Conservation (phyloP, 2,888 invertebrate genomes). For the Tromatobia lineatoria region DNA sequence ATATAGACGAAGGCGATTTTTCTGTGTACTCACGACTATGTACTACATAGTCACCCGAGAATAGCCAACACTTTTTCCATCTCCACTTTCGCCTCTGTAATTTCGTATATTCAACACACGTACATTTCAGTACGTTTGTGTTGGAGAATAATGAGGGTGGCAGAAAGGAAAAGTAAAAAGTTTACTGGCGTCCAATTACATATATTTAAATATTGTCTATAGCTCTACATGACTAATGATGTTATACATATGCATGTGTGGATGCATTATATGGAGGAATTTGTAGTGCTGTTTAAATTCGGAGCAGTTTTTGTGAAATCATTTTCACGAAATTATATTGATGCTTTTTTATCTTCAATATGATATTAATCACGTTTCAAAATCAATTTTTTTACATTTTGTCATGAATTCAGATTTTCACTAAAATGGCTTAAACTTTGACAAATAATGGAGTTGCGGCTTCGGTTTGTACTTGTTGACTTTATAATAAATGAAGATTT, state of each 20-base stretch:
- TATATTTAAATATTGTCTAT: conserved; percentile 7
- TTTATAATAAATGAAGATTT: too few species aligned
- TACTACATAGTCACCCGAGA: neutral
- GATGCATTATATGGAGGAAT: too few species aligned
- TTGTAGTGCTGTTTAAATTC: too few species aligned
- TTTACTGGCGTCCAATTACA: conserved; percentile 8
- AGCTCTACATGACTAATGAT: neutral
- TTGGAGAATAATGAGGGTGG: neutral
- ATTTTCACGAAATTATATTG: too few species aligned
- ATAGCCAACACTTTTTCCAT: conserved; percentile 17
- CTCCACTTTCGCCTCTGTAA: neutral
- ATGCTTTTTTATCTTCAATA: too few species aligned
- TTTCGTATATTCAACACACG: conserved; percentile 8
- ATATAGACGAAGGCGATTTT: conserved; percentile 32
- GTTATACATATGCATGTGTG: neutral
- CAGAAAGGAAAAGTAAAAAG: neutral
- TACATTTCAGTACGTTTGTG: neutral
- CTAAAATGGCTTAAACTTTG: too few species aligned
- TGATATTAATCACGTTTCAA: too few species aligned
- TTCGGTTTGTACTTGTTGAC: too few species aligned
- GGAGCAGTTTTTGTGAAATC: too few species aligned
- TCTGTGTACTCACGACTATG: conserved; percentile 5
- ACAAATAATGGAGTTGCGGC: too few species aligned
- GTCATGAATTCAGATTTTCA: too few species aligned
- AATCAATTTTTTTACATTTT: too few species aligned